A percentile compares a stretch with the other conserved stretches of the same genome.
These are phyloP conservation scores for Scaptomyza polygonia DNA, from an alignment of 2,888 invertebrate genomes.

Conservation along the genomic window DNA sequence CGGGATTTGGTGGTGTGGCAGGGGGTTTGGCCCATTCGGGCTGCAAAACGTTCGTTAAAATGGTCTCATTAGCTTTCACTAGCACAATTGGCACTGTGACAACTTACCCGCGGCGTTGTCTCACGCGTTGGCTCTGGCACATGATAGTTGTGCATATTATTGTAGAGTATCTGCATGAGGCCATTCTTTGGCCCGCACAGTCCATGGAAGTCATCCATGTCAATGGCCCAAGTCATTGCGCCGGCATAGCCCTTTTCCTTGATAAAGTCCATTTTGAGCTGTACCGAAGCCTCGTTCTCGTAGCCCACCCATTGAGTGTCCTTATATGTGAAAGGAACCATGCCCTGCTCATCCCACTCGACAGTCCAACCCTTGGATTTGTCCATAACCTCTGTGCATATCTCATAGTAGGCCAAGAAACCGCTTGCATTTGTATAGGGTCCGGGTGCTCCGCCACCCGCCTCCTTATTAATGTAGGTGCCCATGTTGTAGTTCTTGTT, in stretches of 20 bases:
- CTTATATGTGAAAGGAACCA: slow-evolving; percentile 93
- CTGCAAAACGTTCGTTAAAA: slow-evolving; percentile 83
- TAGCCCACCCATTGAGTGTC: slow-evolving; percentile 96
- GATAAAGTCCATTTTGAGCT: slow-evolving; percentile 95
- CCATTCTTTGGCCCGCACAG: slow-evolving; percentile 92
- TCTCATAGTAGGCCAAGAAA: slow-evolving; percentile 94
- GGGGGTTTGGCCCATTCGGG: slow-evolving; percentile 93
- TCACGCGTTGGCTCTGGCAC: slow-evolving; percentile 89
- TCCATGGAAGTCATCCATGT: slow-evolving; percentile 94
- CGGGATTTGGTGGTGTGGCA: slow-evolving; percentile 87
- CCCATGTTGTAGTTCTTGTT: slow-evolving; percentile 93
- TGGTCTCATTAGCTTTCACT: slow-evolving; percentile 35
- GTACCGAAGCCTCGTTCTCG: slow-evolving; percentile 88
- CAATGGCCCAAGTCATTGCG: slow-evolving; percentile 96
- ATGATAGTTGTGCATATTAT: slow-evolving; percentile 89
- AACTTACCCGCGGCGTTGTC: slow-evolving; percentile 89
- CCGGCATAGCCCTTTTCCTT: slow-evolving; percentile 92
- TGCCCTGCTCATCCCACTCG: slow-evolving; percentile 92
- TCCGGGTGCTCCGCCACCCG: slow-evolving; percentile 93
- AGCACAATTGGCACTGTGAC: slow-evolving; percentile 43
- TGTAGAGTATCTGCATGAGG: slow-evolving; percentile 89
- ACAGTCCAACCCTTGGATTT: slow-evolving; percentile 91
- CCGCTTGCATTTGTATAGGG: slow-evolving; percentile 94
- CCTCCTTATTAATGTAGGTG: slow-evolving; percentile 95
- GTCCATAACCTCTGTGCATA: slow-evolving; percentile 90